Percentiles rank a stretch among this genome's conserved stretches.
These are phyloP conservation scores for Heliopora coerulea DNA, from an alignment of 92 coral and sea anemone genomes.

Conservation along the genomic window DNA sequence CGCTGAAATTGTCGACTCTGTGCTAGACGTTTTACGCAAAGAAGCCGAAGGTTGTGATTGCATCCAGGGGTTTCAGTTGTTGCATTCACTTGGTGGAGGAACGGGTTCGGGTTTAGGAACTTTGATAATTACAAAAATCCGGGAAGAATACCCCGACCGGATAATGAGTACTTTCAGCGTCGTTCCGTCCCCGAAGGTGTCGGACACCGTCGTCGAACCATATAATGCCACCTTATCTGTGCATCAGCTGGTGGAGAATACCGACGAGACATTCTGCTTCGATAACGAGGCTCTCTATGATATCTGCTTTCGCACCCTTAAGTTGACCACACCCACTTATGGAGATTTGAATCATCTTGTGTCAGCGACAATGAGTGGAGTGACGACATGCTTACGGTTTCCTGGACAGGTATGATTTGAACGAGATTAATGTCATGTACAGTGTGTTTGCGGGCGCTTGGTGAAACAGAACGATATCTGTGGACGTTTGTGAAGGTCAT, in stretches of 20 bases:
- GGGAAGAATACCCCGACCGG: slow-evolving; percentile 96
- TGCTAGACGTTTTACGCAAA: slow-evolving; percentile 80
- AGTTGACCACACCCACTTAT: slow-evolving; percentile 74
- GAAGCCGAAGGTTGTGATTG: slow-evolving; percentile 94
- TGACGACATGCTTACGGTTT: slow-evolving; percentile 78
- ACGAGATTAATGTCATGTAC: no score
- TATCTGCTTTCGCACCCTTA: slow-evolving; percentile 85
- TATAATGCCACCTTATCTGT: slow-evolving; percentile 87
- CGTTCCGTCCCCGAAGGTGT: slow-evolving; percentile 69
- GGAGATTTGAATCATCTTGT: slow-evolving; percentile 86
- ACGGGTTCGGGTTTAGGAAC: slow-evolving; percentile 97
- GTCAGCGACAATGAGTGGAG: slow-evolving; percentile 96
- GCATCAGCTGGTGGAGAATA: slow-evolving; percentile 92
- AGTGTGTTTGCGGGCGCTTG: no score
- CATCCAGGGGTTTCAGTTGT: slow-evolving; percentile 88
- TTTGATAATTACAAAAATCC: slow-evolving; percentile 80
- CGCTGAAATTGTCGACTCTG: slow-evolving; percentile 86
- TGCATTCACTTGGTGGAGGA: slow-evolving; percentile 97
- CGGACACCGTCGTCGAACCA: slow-evolving; percentile 86
- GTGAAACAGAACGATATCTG: no score
- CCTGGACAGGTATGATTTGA: slow-evolving; percentile 56
- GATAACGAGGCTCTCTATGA: slow-evolving; percentile 93
- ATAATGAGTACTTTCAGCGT: slow-evolving; percentile 89
- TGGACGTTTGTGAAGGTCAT: no score
- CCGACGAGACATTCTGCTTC: slow-evolving; percentile 82